These are phyloP conservation scores for Micromesistius poutassou DNA, from an alignment of 2,797 vertebrate genomes.

Conservation along the genomic window DNA sequence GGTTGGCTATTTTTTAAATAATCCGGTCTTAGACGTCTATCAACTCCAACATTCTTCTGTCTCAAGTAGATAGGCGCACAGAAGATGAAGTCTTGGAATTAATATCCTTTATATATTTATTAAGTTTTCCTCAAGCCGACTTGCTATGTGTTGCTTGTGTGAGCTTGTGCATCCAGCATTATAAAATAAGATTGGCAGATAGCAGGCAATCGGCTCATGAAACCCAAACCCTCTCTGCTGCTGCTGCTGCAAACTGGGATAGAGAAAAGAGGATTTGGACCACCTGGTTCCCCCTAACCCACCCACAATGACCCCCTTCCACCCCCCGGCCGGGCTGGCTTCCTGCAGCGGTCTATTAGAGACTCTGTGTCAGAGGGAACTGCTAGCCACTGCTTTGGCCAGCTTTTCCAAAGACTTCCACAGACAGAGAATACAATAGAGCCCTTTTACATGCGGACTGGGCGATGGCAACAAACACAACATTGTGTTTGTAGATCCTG, in stretches of 20 bases:
- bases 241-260: background rate
- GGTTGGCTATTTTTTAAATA: too few species aligned
- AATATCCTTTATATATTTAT: too few species aligned
- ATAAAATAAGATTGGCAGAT: background rate
- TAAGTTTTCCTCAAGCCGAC: too few species aligned
- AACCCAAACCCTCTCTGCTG: background rate
- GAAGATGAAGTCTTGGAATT: too few species aligned
- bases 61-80: too few species aligned
- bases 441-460: background rate
- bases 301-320: background rate
- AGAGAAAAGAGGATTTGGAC: slow-evolving; percentile 2
- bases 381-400: background rate
- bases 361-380: background rate
- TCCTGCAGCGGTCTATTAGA: slow-evolving; percentile 19
- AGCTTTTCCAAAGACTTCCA: background rate
- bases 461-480: background rate
- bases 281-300: background rate
- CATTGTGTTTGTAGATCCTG: background rate
- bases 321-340: background rate
- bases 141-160: too few species aligned
- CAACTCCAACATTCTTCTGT: too few species aligned
- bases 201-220: background rate
- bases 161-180: too few species aligned
- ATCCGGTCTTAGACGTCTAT: too few species aligned
- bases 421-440: slow-evolving; percentile 4